Evolutionary conservation across 2,888 invertebrate species (phyloP).

Genomic region (Platycheirus albimanus): DNA sequence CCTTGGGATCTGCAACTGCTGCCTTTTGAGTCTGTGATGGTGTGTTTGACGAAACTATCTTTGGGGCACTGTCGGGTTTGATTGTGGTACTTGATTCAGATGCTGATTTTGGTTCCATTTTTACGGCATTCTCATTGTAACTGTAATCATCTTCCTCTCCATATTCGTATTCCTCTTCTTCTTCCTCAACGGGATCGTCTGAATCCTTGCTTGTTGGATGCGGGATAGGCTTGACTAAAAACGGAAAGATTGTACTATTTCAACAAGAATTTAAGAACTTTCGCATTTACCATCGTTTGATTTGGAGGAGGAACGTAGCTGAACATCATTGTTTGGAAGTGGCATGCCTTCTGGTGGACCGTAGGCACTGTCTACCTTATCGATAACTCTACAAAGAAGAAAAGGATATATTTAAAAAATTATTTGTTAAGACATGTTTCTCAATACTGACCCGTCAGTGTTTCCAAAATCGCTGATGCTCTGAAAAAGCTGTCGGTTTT

Average conservation of each 20-base stretch:
- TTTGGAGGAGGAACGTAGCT: slow-evolving; percentile 78
- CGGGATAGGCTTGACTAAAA: slow-evolving; percentile 55
- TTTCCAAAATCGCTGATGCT: slow-evolving; percentile 84
- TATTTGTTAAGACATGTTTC: neutral
- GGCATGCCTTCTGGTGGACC: slow-evolving; percentile 76
- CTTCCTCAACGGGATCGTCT: slow-evolving; percentile 84
- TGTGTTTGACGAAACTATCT: slow-evolving; percentile 78
- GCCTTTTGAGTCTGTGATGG: slow-evolving; percentile 80
- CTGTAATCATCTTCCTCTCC: slow-evolving; percentile 85
- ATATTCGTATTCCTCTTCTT: slow-evolving; percentile 83
- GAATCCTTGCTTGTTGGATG: slow-evolving; percentile 78
- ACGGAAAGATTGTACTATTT: neutral
- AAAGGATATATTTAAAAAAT: too few relatives aligned
- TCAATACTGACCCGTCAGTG: slow-evolving; percentile 78
- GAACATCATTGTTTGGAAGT: slow-evolving; percentile 76
- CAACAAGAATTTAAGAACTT: neutral
- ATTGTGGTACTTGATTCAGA: slow-evolving; percentile 77
- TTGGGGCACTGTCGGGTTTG: slow-evolving; percentile 61
- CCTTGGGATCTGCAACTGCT: slow-evolving; percentile 76
- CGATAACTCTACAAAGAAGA: slow-evolving; percentile 78
- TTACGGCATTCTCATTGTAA: slow-evolving; percentile 83
- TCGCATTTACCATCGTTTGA: slow-evolving; percentile 76
- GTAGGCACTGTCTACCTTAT: slow-evolving; percentile 80
- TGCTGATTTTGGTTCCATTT: slow-evolving; percentile 77
- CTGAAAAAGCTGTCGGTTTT: slow-evolving; percentile 87